phyloP scores from a whole-genome alignment of 2,797 vertebrate genomes.

The Gymnodraco acuticeps region DNA sequence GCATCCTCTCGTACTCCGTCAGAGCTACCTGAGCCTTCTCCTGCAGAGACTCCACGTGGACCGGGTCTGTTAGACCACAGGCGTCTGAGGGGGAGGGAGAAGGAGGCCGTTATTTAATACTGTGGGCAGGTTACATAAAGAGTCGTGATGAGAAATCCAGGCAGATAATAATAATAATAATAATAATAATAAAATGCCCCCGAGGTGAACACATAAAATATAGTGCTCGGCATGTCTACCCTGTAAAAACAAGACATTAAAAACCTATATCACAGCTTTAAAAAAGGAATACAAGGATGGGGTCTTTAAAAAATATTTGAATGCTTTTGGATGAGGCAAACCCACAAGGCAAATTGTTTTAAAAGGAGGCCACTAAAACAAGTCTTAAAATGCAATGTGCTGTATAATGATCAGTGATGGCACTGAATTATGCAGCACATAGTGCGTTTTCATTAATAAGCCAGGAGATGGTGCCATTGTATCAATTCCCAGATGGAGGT shows the following conservation, averaged over 20 bases:
- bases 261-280: neutral
- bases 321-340: neutral
- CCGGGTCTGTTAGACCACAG: slow-evolving; percentile 92
- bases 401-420: slow-evolving; percentile 16
- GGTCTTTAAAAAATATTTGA: neutral
- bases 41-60: slow-evolving; percentile 94
- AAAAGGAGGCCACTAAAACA: neutral
- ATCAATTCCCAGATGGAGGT: neutral
- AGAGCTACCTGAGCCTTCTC: slow-evolving; percentile 97
- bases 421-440: slow-evolving; percentile 23
- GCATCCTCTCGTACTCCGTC: slow-evolving; percentile 92
- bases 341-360: neutral
- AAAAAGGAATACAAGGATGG: neutral
- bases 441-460: slow-evolving; percentile 39
- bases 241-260: neutral
- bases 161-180: slow-evolving; percentile 35
- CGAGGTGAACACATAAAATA: slow-evolving; percentile 31
- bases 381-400: slow-evolving; percentile 3
- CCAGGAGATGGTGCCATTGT: slow-evolving; percentile 73
- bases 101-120: slow-evolving; percentile 64
- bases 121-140: slow-evolving; percentile 76
- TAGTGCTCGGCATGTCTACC: neutral
- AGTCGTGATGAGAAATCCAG: slow-evolving; percentile 64
- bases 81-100: slow-evolving; percentile 85
- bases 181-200: slow-evolving; percentile 23